Evolutionary conservation across 92 coral and sea anemone genomes (phyloP).

Genomic region (Parazoanthus atlanticus): DNA sequence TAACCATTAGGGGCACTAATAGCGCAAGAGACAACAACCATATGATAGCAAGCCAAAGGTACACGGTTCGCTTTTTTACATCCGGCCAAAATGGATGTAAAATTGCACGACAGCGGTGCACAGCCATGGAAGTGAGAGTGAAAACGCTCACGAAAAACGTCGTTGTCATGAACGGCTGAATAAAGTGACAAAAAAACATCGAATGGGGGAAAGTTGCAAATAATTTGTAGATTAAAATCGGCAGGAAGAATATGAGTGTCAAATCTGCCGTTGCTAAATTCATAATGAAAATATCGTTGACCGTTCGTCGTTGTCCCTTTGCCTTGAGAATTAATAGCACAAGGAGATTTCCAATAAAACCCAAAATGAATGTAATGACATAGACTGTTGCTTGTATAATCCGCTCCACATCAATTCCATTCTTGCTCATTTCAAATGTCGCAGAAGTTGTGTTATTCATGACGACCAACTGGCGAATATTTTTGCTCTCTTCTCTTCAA

Average conservation of each 20-base stretch:
- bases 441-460: slow-evolving; percentile 32
- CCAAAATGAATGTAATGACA: slow-evolving; percentile 68
- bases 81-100: slow-evolving; percentile 81
- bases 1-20: slow-evolving; percentile 72
- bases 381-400: slow-evolving; percentile 44
- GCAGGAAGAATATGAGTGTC: slow-evolving; percentile 73
- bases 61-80: slow-evolving; percentile 63
- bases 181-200: slow-evolving; percentile 74
- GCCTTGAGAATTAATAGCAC: slow-evolving; percentile 67
- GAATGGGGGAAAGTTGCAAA: slow-evolving; percentile 57
- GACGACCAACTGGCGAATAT: not conserved
- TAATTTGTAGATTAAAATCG: slow-evolving; percentile 70
- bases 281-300: slow-evolving; percentile 85
- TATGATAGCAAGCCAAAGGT: slow-evolving; percentile 59
- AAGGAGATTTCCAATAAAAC: slow-evolving; percentile 74
- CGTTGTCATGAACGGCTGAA: slow-evolving; percentile 80
- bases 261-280: slow-evolving; percentile 82
- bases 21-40: slow-evolving; percentile 69
- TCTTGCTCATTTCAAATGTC: not conserved
- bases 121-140: slow-evolving; percentile 85
- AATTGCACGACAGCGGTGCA: slow-evolving; percentile 88
- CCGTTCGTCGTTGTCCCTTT: slow-evolving; percentile 70
- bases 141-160: slow-evolving; percentile 86
- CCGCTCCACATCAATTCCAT: not conserved
- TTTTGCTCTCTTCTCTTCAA: not conserved